Base-by-base conservation (phyloP, 2,797 vertebrate species). In the Apodemus agrarius region DNA sequence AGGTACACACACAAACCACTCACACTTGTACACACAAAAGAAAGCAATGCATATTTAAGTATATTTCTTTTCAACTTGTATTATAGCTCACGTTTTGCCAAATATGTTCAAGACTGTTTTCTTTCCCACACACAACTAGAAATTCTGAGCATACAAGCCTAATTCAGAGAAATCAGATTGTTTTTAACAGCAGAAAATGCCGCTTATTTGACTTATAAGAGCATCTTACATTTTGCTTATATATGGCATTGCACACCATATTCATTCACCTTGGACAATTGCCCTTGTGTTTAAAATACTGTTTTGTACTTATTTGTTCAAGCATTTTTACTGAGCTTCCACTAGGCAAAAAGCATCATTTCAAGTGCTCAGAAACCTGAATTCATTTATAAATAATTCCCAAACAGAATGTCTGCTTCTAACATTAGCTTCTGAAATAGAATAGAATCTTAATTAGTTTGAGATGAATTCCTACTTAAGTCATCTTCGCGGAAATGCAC, bases 381-480 rank as follows among this genome's bases (percentile, higher is more conserved):
- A 91, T 97, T 92, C 59, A 0, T 89, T 96, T 97, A 97, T 97
- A 97, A 98, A 98, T 96, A 98, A 97, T 95, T 97, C 96, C 96
- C 94, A 92, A 97, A 94, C 90, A 96, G 89, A 96, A 92, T 93
- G 89, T 96, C 95, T 95, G 96, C 89, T 93, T 95, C 96, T 90
- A 82, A 98, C 94, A 93, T 95, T 95, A 95, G 96, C 93, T 96
- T 91, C 92, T 88, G 94, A 97, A 97, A 97, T 95, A 93, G 95
- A 97, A 97, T 93, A 76, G 94, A 96, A 97, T 97, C 95, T 97
- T 97, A 96, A 98, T 98, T 97, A 97, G 96, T 89, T 96, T 75
- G 95, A 97, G 96, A 96, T 96, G 95, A 98, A 97, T 89, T 95
- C 89, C 57, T 91, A 61, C 96, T 90, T 97, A 97, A 97, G 97